phyloP scores from a whole-genome alignment of 1,140 invertebrate genomes.

The Trachymyrmex cornetzi region DNA sequence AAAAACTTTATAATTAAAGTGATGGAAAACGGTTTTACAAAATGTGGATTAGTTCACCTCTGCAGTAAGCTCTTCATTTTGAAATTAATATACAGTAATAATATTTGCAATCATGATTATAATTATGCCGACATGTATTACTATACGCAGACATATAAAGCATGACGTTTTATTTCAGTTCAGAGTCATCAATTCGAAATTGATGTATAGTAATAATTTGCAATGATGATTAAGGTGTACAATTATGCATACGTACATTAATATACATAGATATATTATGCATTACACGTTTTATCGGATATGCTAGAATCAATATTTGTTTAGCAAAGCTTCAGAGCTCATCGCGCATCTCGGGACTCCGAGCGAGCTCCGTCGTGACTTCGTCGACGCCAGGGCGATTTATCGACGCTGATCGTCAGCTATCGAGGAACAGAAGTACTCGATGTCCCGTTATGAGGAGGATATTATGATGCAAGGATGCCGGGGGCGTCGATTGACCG shows the following conservation, averaged over 20 bases:
- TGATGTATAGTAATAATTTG: neutral
- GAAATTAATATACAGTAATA: neutral
- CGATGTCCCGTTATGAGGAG: constrained; percentile 80
- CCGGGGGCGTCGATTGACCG: constrained; percentile 79
- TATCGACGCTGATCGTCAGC: constrained; percentile 67
- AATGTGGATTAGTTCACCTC: too few species aligned
- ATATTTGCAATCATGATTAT: constrained; percentile 11
- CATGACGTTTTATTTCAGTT: constrained; percentile 1
- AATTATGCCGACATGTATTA: neutral
- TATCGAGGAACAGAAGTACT: constrained; percentile 59
- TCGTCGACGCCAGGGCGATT: constrained; percentile 58
- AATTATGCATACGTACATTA: neutral
- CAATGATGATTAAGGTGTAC: neutral
- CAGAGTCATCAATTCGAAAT: neutral
- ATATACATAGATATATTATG: neutral
- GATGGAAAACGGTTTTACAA: too few species aligned
- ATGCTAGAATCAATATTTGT: constrained; percentile 45
- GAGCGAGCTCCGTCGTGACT: constrained; percentile 32
- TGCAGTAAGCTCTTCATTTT: neutral
- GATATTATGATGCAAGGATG: constrained; percentile 81
- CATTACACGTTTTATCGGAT: constrained; percentile 31
- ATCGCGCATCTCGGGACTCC: constrained; percentile 20
- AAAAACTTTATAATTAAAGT: too few species aligned
- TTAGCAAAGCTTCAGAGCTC: constrained; percentile 28
- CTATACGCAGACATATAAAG: neutral